These are phyloP conservation scores for Luidia sarsii DNA, from an alignment of 53 echinoderm and acorn worm genomes.

Conservation along the genomic window DNA sequence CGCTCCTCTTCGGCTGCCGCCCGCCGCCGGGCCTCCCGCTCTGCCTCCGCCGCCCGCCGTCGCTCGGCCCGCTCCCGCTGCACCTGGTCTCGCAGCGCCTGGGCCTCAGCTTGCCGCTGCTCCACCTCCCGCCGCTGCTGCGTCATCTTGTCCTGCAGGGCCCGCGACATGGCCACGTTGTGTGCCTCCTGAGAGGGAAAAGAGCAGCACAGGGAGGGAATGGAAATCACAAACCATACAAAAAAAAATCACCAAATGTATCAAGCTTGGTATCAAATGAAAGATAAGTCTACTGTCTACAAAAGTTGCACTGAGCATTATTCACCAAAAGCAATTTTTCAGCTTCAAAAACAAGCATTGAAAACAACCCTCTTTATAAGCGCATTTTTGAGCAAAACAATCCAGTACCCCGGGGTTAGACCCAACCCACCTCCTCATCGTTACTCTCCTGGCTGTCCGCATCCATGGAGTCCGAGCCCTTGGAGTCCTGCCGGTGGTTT, in stretches of 20 bases:
- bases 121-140: conserved; percentile 72
- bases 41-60: conserved; percentile 30
- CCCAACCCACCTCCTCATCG: conserved; percentile 30
- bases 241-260: no score
- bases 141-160: conserved; percentile 73
- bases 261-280: no score
- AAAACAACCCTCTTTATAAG: no score
- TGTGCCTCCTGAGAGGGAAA: conserved; percentile 71
- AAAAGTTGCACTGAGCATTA: no score
- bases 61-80: conserved; percentile 49
- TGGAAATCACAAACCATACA: no score
- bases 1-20: conserved; percentile 58
- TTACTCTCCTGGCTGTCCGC: conserved; percentile 51
- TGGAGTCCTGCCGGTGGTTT: conserved; percentile 27
- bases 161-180: conserved; percentile 72
- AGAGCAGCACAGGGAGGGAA: no score
- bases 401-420: no score
- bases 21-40: conserved; percentile 34
- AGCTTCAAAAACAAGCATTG: no score
- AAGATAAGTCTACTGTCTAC: no score
- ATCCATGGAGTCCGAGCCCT: conserved; percentile 25
- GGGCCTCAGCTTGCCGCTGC: conserved; percentile 57
- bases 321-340: no score
- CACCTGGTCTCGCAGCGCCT: conserved; percentile 54
- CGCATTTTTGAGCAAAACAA: no score